Percentiles rank a stretch among this genome's conserved stretches.
Evolutionary conservation across 2,113 vertebrate species (phyloP).

Genomic region (Telmatochromis sp.): DNA sequence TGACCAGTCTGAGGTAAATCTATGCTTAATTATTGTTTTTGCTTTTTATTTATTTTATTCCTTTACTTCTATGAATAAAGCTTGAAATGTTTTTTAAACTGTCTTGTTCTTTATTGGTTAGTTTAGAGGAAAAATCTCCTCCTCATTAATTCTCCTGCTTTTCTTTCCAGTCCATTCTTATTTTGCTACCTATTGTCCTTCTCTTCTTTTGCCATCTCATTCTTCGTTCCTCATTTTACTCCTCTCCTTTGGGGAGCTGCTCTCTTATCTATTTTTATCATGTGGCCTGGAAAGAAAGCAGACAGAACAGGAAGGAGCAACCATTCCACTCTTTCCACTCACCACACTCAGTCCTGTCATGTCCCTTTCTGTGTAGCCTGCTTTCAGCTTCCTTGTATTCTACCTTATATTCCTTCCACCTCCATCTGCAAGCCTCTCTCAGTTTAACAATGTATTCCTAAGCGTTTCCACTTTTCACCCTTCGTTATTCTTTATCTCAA

Average conservation of each 20-base stretch:
- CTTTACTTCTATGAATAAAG: not conserved
- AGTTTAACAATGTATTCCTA: not conserved
- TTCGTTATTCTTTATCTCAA: not conserved
- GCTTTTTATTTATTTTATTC: not conserved
- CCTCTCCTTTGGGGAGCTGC: conserved; percentile 56
- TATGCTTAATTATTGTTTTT: not conserved
- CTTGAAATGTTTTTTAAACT: not conserved
- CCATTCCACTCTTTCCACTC: not conserved
- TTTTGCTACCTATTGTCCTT: not conserved
- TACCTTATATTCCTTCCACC: not conserved
- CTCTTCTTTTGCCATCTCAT: conserved; percentile 13
- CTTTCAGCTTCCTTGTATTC: not conserved
- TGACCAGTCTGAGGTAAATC: not conserved
- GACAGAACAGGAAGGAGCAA: conserved; percentile 7
- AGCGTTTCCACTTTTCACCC: not conserved
- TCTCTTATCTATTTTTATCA: conserved; percentile 66
- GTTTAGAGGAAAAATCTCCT: not conserved
- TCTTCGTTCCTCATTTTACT: conserved; percentile 14
- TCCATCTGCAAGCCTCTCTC: not conserved
- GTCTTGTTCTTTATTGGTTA: not conserved
- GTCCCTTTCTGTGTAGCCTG: not conserved
- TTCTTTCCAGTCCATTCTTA: not conserved
- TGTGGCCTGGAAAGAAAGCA: conserved; percentile 54
- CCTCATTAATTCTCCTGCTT: not conserved
- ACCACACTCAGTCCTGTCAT: not conserved